Base-by-base conservation (phyloP, 2,888 invertebrate species). In the Orthonevra nobilis region DNA sequence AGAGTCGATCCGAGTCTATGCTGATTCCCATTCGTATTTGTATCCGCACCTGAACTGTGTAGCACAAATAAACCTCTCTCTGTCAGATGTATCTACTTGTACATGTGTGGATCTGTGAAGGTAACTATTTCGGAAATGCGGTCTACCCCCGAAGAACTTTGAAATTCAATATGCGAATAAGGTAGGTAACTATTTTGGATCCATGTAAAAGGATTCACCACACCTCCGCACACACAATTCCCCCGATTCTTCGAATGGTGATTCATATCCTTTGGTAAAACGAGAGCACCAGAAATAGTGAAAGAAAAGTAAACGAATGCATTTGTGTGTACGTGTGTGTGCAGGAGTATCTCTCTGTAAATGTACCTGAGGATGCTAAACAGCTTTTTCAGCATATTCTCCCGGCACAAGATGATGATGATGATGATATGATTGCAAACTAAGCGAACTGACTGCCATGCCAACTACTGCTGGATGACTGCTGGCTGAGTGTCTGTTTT, bases 121-220 rank as follows among this genome's bases (percentile, higher is more conserved):
- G 56, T 44, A 58, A 70, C 40, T 61, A 64, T 72, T 72, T 77
- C 77, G 60, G 77, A 72, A 66, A 72, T 77, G 77, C 26, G 77
- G 77, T 77, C 64, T 52, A 40, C 69, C 61, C 26, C 44, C 64
- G 3, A 54, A 58, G 20, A 60, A 60, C 72, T 72, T 72, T 72
- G 64, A 77, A 77, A 72, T 72, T 77, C 77, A 77, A 77, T 77
- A 77, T 77, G 77, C 77, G 72, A 77, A 77, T 77, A 64, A 72
- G 72, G 38, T 38, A 60, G 70, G 70, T 77, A 77, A 77, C 77
- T 72, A 72, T 64, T 54, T 64, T 60, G 48, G 58, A 66, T 64
- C 52, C 64, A 44, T 77, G 72, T 64, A 60, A 66, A 77, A 77
- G 70, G 64, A 64, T 61, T 63, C 69, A 50, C 50, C 63, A 28